Base-by-base conservation (phyloP, 2,888 invertebrate species). In the Sepiola atlantica region DNA sequence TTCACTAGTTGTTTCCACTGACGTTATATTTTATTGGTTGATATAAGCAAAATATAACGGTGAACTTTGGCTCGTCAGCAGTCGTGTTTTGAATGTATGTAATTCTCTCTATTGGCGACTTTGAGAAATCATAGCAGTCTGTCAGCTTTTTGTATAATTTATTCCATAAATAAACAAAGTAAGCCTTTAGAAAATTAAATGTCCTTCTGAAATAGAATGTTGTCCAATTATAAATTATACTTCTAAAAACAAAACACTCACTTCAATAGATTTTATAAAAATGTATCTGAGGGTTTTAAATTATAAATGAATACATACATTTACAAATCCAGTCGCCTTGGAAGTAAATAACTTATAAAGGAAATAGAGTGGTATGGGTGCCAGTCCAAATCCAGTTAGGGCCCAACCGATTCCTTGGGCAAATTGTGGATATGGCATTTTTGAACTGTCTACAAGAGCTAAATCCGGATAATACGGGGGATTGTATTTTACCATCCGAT, bases 371-470 rank as follows among this genome's bases (percentile, higher is more conserved):
- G 96, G 96, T 14, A 96, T 96, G 0, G 96, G 96, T 32, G 95
- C 94, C 55, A 96, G 94, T 2, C 96, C 96, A 12, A 96, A 8
- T n/a, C 54, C 94, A 1, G 96, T 95, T 8, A 96, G 77, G 0
- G 94, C 93, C 96, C 96, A 96, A 35, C 96, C 96, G 57, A 96
- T 95, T 8, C 93, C 94, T 94, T 96, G 96, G 6, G 96, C 96
- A 94, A 96, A 96, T 61, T 95, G 45, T 3, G 96, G 96, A 95
- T 95, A 96, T n/a, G 77, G 77, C n/a, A 32, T 32, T n/a, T 77
- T 16, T 16, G n/a, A 16, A 32, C n/a, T 77, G 2, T 32, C 77
- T 0, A 95, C 95, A 0, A 95, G 95, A 20, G 93, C 95, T 16
- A 95, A 94, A 16, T 94, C 95, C n/a, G 77, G 77, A 55, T 96